Conservation (phyloP, 2,113 vertebrate species). For the Colaptes auratus region DNA sequence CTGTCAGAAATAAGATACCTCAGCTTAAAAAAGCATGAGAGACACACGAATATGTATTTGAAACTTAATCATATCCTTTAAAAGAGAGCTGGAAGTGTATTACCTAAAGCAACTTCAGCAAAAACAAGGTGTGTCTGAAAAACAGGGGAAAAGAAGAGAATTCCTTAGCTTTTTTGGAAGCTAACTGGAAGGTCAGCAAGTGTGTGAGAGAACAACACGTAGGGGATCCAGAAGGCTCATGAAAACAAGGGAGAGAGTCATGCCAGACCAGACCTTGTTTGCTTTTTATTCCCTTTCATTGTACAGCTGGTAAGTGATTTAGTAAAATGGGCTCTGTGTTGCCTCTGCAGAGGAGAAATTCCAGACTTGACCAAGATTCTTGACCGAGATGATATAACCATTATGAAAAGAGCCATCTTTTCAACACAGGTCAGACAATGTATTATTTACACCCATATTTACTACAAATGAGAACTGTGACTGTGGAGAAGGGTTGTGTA, state of each 20-base stretch:
- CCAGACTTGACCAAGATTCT: constrained; percentile 93
- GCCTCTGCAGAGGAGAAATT: constrained; percentile 86
- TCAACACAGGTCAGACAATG: constrained; percentile 89
- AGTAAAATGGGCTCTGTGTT: constrained; percentile 31
- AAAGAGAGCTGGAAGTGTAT: not conserved
- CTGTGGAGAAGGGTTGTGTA: not conserved
- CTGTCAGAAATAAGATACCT: not conserved
- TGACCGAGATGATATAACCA: constrained; percentile 92
- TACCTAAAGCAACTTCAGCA: not conserved
- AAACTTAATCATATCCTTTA: not conserved
- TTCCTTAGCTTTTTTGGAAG: not conserved
- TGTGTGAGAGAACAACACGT: not conserved
- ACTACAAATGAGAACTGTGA: not conserved
- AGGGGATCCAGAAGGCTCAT: not conserved
- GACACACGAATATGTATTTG: not conserved
- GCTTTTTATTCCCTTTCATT: not conserved
- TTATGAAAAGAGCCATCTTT: constrained; percentile 98
- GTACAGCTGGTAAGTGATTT: not conserved
- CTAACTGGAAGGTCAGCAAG: not conserved
- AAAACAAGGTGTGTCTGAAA: not conserved
- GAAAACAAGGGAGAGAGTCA: not conserved
- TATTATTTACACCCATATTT: not conserved
- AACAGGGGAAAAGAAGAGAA: not conserved
- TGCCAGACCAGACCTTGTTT: not conserved
- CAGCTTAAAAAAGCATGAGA: not conserved